phyloP scores from a whole-genome alignment of 2,797 vertebrate species.

The Neosilurus hyrtlii region DNA sequence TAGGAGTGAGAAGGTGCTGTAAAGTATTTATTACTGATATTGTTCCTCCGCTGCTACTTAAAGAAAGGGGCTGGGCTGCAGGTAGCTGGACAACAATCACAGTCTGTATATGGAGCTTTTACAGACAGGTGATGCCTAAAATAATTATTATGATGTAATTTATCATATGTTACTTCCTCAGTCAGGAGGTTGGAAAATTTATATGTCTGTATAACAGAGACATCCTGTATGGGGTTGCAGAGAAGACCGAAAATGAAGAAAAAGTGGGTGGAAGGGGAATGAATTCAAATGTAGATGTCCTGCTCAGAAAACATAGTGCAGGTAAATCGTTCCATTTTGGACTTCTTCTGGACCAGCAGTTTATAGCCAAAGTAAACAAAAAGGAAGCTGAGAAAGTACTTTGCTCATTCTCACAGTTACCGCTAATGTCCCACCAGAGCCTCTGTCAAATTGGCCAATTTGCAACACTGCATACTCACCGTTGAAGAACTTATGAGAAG shows the following conservation, averaged over 20 bases:
- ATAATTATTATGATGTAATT: slow-evolving; percentile 7
- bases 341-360: slow-evolving; percentile 59
- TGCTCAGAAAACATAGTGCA: slow-evolving; percentile 56
- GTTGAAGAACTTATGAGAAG: slow-evolving; percentile 35
- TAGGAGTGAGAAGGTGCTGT: slow-evolving; percentile 3
- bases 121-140: slow-evolving; percentile 54
- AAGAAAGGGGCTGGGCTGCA: background rate
- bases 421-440: slow-evolving; percentile 62
- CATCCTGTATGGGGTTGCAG: background rate
- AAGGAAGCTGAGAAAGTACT: slow-evolving; percentile 62
- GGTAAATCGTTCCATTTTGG: slow-evolving; percentile 64
- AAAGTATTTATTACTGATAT: background rate
- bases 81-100: background rate
- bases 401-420: slow-evolving; percentile 64
- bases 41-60: background rate
- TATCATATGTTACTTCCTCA: background rate
- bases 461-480: slow-evolving; percentile 48
- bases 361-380: slow-evolving; percentile 70
- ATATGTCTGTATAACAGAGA: background rate
- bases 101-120: slow-evolving; percentile 53
- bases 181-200: background rate
- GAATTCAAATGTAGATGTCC: slow-evolving; percentile 37
- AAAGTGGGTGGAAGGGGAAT: background rate
- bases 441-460: slow-evolving; percentile 57
- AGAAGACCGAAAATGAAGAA: background rate